phyloP scores from a whole-genome alignment of 2,113 vertebrate species.

The Dunckerocampus dactyliophorus region DNA sequence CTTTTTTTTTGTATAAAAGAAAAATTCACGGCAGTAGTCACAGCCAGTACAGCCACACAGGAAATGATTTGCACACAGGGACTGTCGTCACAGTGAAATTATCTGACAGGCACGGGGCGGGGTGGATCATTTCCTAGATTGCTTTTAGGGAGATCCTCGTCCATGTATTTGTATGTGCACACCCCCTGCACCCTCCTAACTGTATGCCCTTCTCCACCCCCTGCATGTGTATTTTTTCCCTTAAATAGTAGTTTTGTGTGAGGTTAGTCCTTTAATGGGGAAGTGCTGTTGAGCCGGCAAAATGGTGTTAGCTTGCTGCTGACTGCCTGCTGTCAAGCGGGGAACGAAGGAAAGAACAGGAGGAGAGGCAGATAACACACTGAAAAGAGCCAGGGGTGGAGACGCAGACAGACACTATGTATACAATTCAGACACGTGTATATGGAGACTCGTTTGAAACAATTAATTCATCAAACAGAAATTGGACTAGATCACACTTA shows the following conservation, averaged over 20 bases:
- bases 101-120: conserved; percentile 67
- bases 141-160: conserved; percentile 47
- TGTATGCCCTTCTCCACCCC: conserved; percentile 28
- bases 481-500: too few species aligned
- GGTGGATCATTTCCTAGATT: conserved; percentile 81
- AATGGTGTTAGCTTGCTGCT: conserved; percentile 25
- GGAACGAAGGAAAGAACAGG: conserved; percentile 23
- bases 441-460: too few species aligned
- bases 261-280: conserved; percentile 66
- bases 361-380: conserved; percentile 21
- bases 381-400: conserved; percentile 7
- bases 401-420: too few species aligned
- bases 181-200: not conserved
- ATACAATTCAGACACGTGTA: too few species aligned
- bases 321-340: conserved; percentile 29
- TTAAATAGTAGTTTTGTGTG: conserved; percentile 73
- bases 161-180: conserved; percentile 11
- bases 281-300: conserved; percentile 49
- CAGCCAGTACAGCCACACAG: conserved; percentile 59
- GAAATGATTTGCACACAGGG: conserved; percentile 79
- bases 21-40: conserved; percentile 14
- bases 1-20: not conserved
- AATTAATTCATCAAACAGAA: too few species aligned
- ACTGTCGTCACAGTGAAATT: conserved; percentile 69
- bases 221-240: conserved; percentile 50